Conservation (phyloP, 2,113 vertebrate genomes). For the Menidia beryllina region DNA sequence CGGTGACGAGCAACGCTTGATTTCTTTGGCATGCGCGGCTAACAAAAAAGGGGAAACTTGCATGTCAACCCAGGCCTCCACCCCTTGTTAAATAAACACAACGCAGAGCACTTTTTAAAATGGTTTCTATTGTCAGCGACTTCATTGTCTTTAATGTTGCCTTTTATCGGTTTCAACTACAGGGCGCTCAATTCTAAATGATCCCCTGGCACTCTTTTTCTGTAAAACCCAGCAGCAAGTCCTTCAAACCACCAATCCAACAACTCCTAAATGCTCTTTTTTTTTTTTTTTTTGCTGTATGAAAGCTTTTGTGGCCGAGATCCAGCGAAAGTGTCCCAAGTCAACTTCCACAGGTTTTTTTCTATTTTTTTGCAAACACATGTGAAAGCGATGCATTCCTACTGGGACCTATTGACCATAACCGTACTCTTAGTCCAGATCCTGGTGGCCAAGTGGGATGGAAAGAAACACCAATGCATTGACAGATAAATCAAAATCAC, state of each 20-base stretch:
- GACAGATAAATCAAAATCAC: background rate
- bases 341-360: background rate
- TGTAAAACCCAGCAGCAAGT: background rate
- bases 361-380: slow-evolving; percentile 7
- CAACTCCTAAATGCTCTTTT: background rate
- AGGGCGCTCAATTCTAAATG: background rate
- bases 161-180: background rate
- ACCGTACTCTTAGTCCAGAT: background rate
- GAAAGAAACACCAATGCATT: background rate
- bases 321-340: background rate
- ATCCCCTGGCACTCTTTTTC: background rate
- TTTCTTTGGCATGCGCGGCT: background rate
- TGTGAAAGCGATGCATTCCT: slow-evolving; percentile 15
- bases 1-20: background rate
- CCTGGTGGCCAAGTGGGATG: background rate
- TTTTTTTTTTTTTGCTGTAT: slow-evolving; percentile 8
- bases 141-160: background rate
- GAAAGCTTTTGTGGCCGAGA: background rate
- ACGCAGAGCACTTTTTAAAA: background rate
- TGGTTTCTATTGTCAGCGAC: background rate
- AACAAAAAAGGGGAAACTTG: background rate
- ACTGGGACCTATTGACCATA: background rate
- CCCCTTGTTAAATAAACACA: slow-evolving; percentile 12
- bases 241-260: background rate
- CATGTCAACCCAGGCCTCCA: background rate